Evolutionary conservation across 2,113 vertebrate species (phyloP).

Genomic region (Irena cyanogastra): DNA sequence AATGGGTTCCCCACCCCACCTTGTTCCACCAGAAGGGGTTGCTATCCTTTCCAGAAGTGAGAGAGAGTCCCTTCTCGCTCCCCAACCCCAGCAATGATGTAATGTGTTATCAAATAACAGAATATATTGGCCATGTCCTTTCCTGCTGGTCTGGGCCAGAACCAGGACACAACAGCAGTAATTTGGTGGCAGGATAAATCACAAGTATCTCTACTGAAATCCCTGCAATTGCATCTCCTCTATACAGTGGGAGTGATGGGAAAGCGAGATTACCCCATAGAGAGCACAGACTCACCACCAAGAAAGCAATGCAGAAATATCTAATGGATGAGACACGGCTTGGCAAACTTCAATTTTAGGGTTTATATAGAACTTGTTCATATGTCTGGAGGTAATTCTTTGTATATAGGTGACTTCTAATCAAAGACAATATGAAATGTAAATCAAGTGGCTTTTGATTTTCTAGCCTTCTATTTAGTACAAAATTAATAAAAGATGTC

Average conservation of each 20-base stretch:
- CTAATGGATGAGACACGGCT: not conserved
- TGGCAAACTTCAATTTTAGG: accelerated
- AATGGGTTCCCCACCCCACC: not conserved
- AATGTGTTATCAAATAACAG: not conserved
- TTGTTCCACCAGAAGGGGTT: not conserved
- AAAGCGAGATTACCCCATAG: not conserved
- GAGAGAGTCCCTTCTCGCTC: not conserved
- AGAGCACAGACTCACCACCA: not conserved
- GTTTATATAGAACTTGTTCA: not conserved
- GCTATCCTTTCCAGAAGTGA: not conserved
- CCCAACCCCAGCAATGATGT: not conserved
- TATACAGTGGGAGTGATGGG: not conserved
- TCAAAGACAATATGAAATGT: not conserved
- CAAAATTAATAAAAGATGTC: not conserved
- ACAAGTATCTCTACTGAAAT: not conserved
- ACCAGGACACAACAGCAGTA: not conserved
- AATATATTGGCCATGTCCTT: not conserved
- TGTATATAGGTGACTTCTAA: not conserved
- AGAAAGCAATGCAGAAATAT: not conserved
- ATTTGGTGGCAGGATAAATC: not conserved
- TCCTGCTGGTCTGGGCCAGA: not conserved
- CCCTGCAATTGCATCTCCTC: not conserved
- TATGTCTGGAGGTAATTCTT: not conserved
- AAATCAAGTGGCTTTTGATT: not conserved
- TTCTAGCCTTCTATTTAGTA: not conserved